These are phyloP conservation scores for Chaetodon trifascialis DNA, from an alignment of 2,113 vertebrate species.

Conservation along the genomic window DNA sequence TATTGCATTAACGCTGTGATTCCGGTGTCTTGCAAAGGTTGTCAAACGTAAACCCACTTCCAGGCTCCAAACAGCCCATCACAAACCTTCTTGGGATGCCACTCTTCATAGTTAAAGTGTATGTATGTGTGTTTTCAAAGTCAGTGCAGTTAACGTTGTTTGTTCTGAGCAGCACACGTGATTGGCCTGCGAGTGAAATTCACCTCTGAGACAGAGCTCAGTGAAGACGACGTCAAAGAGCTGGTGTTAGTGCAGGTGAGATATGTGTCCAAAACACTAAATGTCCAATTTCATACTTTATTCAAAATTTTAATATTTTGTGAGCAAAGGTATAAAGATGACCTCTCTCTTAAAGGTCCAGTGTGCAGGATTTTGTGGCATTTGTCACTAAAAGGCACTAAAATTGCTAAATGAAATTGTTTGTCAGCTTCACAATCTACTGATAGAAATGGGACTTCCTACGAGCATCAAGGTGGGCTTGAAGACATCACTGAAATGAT, in stretches of 20 bases:
- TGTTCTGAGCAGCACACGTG: background rate
- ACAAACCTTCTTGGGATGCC: background rate
- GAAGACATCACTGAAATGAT: background rate
- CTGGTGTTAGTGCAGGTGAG: slow-evolving; percentile 13
- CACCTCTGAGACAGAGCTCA: background rate
- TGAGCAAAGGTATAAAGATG: background rate
- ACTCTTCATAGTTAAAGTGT: too few relatives aligned
- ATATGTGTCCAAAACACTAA: background rate
- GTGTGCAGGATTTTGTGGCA: too few relatives aligned
- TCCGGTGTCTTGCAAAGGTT: background rate
- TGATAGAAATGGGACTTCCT: slow-evolving; percentile 22
- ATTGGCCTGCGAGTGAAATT: background rate
- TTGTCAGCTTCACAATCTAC: background rate
- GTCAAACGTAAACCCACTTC: background rate
- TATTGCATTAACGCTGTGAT: background rate
- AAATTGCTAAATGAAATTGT: background rate
- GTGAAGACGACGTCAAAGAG: slow-evolving; percentile 13
- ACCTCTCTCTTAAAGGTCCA: background rate
- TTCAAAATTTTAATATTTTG: background rate
- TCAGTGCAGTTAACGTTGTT: background rate
- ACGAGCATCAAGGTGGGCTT: slow-evolving; percentile 3
- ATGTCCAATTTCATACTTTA: background rate
- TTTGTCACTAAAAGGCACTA: background rate
- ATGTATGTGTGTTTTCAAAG: background rate
- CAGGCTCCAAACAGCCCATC: background rate